Conservation (phyloP, 2,888 invertebrate species). For the Amitus sp. region DNA sequence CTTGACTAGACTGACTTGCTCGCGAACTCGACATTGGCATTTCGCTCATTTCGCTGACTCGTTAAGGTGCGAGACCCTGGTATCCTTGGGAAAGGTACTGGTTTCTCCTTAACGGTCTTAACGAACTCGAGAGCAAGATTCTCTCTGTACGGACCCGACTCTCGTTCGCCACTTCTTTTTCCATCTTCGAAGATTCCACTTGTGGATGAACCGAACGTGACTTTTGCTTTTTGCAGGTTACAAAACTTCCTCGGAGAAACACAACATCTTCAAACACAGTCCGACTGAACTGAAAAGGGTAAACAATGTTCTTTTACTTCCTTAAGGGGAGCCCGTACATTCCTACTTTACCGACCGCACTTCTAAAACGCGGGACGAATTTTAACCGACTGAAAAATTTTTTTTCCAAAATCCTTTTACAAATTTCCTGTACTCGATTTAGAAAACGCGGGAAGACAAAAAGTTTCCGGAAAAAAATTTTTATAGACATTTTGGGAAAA, state of each 20-base stretch:
- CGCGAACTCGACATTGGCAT: conserved; percentile 18
- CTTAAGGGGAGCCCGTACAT: conserved; percentile 8
- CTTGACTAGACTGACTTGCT: too few relatives aligned
- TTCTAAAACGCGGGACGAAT: too few relatives aligned
- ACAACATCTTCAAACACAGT: conserved; percentile 59
- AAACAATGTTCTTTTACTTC: background rate
- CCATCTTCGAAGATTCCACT: conserved; percentile 42
- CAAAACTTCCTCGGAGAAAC: conserved; percentile 62
- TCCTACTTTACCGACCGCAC: too few relatives aligned
- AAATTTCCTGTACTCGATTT: too few relatives aligned
- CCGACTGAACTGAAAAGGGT: too few relatives aligned
- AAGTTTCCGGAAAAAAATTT: too few relatives aligned
- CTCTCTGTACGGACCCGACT: conserved; percentile 15
- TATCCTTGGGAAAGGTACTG: conserved; percentile 42
- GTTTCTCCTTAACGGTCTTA: conserved; percentile 56
- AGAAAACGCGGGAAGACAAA: too few relatives aligned
- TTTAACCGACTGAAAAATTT: too few relatives aligned
- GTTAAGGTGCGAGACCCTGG: conserved; percentile 20
- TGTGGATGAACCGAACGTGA: conserved; percentile 35
- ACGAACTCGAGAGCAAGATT: conserved; percentile 51
- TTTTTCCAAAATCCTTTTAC: too few relatives aligned
- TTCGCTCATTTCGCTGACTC: conserved; percentile 22
- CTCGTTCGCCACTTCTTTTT: conserved; percentile 42
- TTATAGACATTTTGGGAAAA: too few relatives aligned
- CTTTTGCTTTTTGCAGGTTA: conserved; percentile 53